Evolutionary conservation across 2,888 invertebrate genomes (phyloP), one percentile per base, ranked within the genome.

Genomic region (Julus scanicus): DNA sequence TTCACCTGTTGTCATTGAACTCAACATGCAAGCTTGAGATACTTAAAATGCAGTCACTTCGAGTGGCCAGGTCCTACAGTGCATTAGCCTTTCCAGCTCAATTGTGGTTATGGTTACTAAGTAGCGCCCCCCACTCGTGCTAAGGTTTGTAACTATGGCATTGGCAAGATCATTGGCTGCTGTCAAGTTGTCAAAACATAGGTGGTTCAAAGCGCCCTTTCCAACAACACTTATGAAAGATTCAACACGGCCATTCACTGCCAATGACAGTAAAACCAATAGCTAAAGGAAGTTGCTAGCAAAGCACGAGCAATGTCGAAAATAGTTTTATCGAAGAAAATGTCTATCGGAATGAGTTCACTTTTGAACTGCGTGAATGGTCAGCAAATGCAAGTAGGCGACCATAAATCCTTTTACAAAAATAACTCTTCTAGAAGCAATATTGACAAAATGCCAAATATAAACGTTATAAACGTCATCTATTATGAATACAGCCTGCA

Each of bases 61-160:
- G 2, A 63, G 63, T 63, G n/a, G 20, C n/a, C 20, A 2, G 29
- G 29, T 9, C 6, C n/a, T 29, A 8, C 9, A 8, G 71, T 71
- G 71, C 71, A 71, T 29, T 20, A 71, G 71, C 71, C 71, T 71
- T 29, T 71, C 29, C 20, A 29, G 9, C 29, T 71, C 71, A 71
- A 71, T 29, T 71, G 71, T 15, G 71, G n/a, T 29, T 71, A 71
- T 29, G 71, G 71, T 71, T 71, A 71, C 29, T 71, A 71, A 71
- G n/a, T 20, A n/a, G 20, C 3, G 71, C 29, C 29, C 29, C 29
- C 71, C 71, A 71, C 71, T 17, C 4, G n/a, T 57, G 57, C 5
- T 15, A 15, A 71, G 1, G 71, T 71, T 71, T 71, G 71, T 29
- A 29, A 29, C 29, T 71, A 29, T 20, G 71, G 71, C 71, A 71